These are phyloP conservation scores for Falco cherrug DNA, from an alignment of 2,797 vertebrate genomes.

Conservation along the genomic window DNA sequence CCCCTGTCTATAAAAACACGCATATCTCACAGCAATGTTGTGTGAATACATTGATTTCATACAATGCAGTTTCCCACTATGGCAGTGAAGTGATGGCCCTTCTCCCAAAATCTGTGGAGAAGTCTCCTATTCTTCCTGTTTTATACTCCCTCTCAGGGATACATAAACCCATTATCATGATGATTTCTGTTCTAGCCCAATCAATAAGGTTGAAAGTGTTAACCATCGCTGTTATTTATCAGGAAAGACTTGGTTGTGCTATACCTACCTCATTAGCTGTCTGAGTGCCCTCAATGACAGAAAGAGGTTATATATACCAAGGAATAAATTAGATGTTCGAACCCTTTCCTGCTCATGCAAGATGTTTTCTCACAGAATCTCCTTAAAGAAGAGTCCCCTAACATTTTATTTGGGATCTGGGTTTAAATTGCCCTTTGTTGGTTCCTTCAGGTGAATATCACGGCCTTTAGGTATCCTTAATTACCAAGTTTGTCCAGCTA, in stretches of 20 bases:
- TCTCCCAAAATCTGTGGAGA: background rate
- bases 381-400: background rate
- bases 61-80: background rate
- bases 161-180: background rate
- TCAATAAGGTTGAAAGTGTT: background rate
- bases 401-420: background rate
- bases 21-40: background rate
- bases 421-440: conserved; percentile 16
- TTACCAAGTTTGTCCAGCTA: background rate
- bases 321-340: conserved; percentile 21
- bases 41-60: background rate
- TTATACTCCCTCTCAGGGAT: conserved; percentile 69
- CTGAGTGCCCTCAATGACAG: conserved; percentile 32
- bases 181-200: background rate
- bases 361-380: background rate
- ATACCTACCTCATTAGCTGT: conserved; percentile 67
- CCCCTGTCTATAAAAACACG: background rate
- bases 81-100: conserved; percentile 24
- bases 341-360: conserved; percentile 13
- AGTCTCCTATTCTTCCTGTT: conserved; percentile 49
- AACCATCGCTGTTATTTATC: background rate
- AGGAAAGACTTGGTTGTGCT: conserved; percentile 39
- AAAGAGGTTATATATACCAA: conserved; percentile 37
- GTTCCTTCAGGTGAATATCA: conserved; percentile 40
- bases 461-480: background rate